phyloP scores from a whole-genome alignment of 2,888 invertebrate species.

The Crocallis elinguaria region DNA sequence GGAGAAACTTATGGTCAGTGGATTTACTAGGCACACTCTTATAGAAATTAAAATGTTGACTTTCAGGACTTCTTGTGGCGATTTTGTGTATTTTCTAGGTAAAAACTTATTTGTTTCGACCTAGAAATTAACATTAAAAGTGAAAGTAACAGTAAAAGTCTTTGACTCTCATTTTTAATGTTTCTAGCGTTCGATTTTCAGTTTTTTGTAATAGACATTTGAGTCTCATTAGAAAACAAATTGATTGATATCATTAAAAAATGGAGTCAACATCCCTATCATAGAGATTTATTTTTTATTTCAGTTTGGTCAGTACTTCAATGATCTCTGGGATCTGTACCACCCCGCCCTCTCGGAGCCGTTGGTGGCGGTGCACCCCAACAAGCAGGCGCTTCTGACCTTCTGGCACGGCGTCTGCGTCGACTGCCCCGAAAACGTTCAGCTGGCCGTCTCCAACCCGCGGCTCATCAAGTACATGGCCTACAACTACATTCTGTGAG shows the following conservation, averaged over 20 bases:
- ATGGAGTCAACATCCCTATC: too few relatives aligned
- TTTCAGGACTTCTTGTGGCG: neutral
- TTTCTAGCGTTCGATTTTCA: too few relatives aligned
- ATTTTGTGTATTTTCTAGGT: neutral
- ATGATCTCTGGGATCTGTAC: constrained; percentile 96
- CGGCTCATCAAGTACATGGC: constrained; percentile 97
- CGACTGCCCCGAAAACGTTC: constrained; percentile 97
- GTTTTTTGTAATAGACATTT: too few relatives aligned
- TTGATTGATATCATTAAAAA: too few relatives aligned
- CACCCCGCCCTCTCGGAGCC: constrained; percentile 98
- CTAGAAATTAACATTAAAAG: too few relatives aligned
- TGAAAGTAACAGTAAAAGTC: too few relatives aligned
- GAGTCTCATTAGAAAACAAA: too few relatives aligned
- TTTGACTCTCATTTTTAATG: too few relatives aligned
- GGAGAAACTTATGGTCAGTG: constrained; percentile 95
- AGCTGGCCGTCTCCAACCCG: constrained; percentile 93
- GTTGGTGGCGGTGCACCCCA: constrained; percentile 97
- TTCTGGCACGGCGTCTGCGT: constrained; percentile 97
- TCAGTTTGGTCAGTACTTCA: constrained; percentile 96
- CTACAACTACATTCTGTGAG: constrained; percentile 98
- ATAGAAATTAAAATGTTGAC: too few relatives aligned
- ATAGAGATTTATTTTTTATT: constrained; percentile 38
- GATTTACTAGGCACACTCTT: neutral
- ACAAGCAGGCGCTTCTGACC: constrained; percentile 95
- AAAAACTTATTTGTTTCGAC: too few relatives aligned